A percentile compares a stretch with the other conserved stretches of the same genome.
Evolutionary conservation across 2,888 invertebrate genomes (phyloP).

Genomic region (Malacosoma neustria): DNA sequence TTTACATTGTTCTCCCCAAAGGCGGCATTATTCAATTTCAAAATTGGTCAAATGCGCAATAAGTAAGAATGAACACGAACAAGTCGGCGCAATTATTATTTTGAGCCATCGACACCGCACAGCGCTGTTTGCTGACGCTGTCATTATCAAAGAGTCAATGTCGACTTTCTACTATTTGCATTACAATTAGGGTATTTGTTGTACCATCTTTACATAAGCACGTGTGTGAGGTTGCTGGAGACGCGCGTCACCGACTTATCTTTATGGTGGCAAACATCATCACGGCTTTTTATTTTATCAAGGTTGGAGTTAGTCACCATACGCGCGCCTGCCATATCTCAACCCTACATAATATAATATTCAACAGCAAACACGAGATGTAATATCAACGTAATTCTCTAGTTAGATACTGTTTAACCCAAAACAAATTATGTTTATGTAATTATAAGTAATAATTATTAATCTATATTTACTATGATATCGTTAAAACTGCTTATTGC

Average conservation of each 20-base stretch:
- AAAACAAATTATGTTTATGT: no score
- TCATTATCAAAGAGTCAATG: constrained; percentile 48
- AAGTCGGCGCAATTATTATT: constrained; percentile 25
- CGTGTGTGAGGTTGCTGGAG: constrained; percentile 52
- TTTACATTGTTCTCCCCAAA: no score
- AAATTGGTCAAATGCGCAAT: no score
- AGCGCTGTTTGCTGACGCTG: constrained; percentile 25
- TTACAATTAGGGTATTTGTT: constrained; percentile 59
- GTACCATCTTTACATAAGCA: constrained; percentile 34
- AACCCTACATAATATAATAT: constrained; percentile 56
- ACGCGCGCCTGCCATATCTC: constrained; percentile 46
- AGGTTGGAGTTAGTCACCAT: constrained; percentile 49
- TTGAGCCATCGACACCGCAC: constrained; percentile 12
- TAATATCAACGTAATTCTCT: constrained; percentile 27
- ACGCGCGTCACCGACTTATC: constrained; percentile 51
- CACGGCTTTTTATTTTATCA: constrained; percentile 57
- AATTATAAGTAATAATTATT: no score
- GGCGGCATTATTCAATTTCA: no score
- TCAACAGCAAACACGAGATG: constrained; percentile 38
- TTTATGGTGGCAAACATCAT: constrained; percentile 61
- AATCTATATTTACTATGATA: no score
- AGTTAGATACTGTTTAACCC: no score
- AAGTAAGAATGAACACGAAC: no score
- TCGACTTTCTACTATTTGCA: constrained; percentile 52
- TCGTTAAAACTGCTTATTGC: no score